These are phyloP conservation scores for Florisuga fusca DNA, from an alignment of 2,797 vertebrate genomes.

Conservation along the genomic window DNA sequence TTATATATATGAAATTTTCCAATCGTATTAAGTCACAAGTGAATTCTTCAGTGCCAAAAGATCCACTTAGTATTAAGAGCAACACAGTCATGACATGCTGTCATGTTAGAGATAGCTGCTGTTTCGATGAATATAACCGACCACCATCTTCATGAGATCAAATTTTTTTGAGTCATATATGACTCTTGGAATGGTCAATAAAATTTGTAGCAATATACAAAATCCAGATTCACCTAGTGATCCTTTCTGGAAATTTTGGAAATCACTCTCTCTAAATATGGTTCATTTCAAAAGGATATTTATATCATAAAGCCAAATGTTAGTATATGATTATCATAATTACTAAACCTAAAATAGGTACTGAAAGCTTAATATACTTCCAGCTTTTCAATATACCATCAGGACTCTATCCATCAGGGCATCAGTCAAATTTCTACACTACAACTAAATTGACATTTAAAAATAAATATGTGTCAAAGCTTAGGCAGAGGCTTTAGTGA, in stretches of 20 bases:
- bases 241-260: slow-evolving; percentile 3
- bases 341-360: slow-evolving; percentile 38
- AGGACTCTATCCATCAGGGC: neutral
- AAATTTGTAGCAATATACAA: neutral
- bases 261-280: neutral
- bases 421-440: neutral
- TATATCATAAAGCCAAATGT: slow-evolving; percentile 23
- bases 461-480: neutral
- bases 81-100: neutral
- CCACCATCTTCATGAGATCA: neutral
- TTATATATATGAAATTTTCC: neutral
- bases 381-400: slow-evolving; percentile 20
- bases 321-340: slow-evolving; percentile 38
- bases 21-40: neutral
- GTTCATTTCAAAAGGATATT: slow-evolving; percentile 47
- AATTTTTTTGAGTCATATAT: neutral
- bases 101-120: neutral
- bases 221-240: neutral
- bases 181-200: neutral
- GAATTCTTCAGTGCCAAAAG: neutral
- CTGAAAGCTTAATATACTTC: slow-evolving; percentile 1
- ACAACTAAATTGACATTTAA: neutral
- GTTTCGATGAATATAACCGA: neutral
- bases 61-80: neutral
- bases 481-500: neutral